Evolutionary conservation across 2,113 vertebrate species (phyloP), one percentile per base, ranked within the genome.

Genomic region (Stegostoma tigrinum): DNA sequence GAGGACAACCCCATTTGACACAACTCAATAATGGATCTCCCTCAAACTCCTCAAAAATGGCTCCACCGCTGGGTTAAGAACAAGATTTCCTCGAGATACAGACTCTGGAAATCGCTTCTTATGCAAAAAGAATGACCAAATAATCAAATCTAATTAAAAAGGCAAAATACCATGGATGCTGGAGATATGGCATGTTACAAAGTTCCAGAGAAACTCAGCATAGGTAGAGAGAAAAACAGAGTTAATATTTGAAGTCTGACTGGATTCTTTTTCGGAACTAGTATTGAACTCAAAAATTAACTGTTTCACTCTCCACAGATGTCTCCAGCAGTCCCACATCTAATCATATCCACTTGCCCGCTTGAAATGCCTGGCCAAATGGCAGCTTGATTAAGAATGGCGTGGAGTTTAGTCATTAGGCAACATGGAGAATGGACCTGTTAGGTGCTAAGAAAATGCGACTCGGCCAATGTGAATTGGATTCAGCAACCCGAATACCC

Each of bases 11-110:
- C 34, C 61, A 93, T 64, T 93, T 93, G 89, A 93, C 61, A 66
- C 61, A 93, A 34, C n/a, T 93, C 89, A 93, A 61, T 93, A 66
- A 93, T 38, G 23, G n/a, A 15, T 93, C 67, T 34, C 89, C 89
- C 27, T 61, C 30, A 90, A 55, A 15, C 87, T 90, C 2, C 45
- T 87, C 87, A 55, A 64, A 48, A 55, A 55, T 38, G 64, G 34
- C 27, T 66, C 17, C n/a, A 19, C 17, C 4, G 10, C 55, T n/a
- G 66, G 23, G 3, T 3, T 61, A 23, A 34, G 89, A 91, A n/a
- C 38, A 34, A 64, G 5, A 5, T 91, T 34, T 64, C 89, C 55
- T n/a, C 38, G 21, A 15, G 55, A 66, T n/a, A 23, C 2, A 23
- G 24, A 70, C 68, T 70, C 55, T 48, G 55, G 55, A 61, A 61